These are phyloP conservation scores for Hycleus cichorii DNA, from an alignment of 1,140 invertebrate genomes.

Conservation along the genomic window DNA sequence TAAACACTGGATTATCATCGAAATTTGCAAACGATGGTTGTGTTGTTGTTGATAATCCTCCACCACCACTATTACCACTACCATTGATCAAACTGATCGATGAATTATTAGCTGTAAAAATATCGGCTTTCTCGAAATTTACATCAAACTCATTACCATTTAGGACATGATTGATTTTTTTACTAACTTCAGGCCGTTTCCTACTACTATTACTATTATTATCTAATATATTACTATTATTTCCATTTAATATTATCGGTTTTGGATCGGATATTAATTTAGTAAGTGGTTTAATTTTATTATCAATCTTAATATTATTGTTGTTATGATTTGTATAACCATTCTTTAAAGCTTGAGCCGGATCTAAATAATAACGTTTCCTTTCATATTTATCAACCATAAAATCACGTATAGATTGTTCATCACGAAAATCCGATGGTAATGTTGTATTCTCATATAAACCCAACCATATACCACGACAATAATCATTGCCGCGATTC, in stretches of 20 bases:
- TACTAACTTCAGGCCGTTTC: slow-evolving; percentile 2
- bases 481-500: slow-evolving; percentile 88
- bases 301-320: slow-evolving; percentile 11
- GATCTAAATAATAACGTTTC: slow-evolving; percentile 69
- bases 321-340: slow-evolving; percentile 35
- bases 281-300: slow-evolving; percentile 25
- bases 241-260: slow-evolving; percentile 22
- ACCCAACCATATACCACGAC: slow-evolving; percentile 83
- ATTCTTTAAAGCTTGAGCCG: slow-evolving; percentile 46
- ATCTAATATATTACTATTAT: slow-evolving; percentile 11
- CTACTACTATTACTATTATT: slow-evolving; percentile 16
- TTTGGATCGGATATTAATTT: slow-evolving; percentile 19
- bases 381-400: slow-evolving; percentile 92
- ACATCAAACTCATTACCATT: slow-evolving; percentile 45
- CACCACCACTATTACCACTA: no score
- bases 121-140: slow-evolving; percentile 55
- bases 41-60: slow-evolving; percentile 2
- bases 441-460: slow-evolving; percentile 55
- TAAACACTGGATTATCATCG: slow-evolving; percentile 63
- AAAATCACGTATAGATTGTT: slow-evolving; percentile 82
- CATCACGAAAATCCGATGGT: slow-evolving; percentile 68
- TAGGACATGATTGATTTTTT: slow-evolving; percentile 18
- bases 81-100: no score
- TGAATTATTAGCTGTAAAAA: slow-evolving; percentile 41
- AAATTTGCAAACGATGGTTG: slow-evolving; percentile 59